Percentiles rank a stretch among this genome's conserved stretches.
Evolutionary conservation across 2,797 vertebrate genomes (phyloP).

Genomic region (Eutrigla gurnardus): DNA sequence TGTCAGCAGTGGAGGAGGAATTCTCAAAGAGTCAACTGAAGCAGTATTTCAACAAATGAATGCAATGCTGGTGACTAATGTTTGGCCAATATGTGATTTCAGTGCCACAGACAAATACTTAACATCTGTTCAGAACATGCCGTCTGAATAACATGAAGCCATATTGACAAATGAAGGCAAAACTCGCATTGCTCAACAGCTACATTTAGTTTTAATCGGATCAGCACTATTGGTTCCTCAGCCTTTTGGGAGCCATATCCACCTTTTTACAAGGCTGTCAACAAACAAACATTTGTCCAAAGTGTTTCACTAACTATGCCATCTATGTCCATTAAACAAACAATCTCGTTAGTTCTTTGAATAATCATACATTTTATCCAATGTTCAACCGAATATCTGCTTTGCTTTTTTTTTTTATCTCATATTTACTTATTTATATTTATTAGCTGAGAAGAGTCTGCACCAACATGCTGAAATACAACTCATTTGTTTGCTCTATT

Average conservation of each 20-base stretch:
- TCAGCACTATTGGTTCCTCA: background rate
- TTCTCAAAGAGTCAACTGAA: background rate
- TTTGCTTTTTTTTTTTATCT: conserved; percentile 11
- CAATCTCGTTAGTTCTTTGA: background rate
- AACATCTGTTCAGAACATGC: conserved; percentile 1
- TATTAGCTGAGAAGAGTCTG: background rate
- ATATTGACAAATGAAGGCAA: conserved; percentile 50
- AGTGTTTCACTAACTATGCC: background rate
- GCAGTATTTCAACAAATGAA: background rate
- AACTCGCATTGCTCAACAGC: conserved; percentile 39
- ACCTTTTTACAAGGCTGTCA: conserved; percentile 1
- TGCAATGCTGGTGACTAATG: background rate
- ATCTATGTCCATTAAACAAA: background rate
- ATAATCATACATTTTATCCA: background rate
- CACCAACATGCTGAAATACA: conserved; percentile 8
- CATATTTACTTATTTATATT: background rate
- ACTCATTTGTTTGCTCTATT: conserved; percentile 57
- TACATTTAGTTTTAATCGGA: conserved; percentile 5
- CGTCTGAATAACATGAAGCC: background rate
- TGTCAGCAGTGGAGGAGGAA: background rate
- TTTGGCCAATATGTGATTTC: background rate
- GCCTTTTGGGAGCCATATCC: background rate
- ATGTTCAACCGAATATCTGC: background rate
- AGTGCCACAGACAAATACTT: background rate
- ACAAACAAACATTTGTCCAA: background rate